Evolutionary conservation across 2,888 invertebrate species (phyloP).

Genomic region (Osedax fenrisi): DNA sequence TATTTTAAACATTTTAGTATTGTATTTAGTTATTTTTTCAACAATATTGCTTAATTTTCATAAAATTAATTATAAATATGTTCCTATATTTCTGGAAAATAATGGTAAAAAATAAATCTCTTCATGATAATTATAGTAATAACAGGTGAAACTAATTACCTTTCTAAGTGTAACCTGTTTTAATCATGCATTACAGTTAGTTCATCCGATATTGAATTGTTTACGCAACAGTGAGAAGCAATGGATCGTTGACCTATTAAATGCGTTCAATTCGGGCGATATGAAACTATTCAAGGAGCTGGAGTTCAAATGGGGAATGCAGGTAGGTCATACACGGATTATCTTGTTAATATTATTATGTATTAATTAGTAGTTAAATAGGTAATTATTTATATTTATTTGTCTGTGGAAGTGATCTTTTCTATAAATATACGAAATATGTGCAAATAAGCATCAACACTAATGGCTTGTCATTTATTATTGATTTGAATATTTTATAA

Average conservation of each 20-base stretch:
- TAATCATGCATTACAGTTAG: constrained; percentile 58
- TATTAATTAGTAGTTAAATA: too few species aligned
- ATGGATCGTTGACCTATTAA: constrained; percentile 69
- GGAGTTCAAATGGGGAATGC: constrained; percentile 64
- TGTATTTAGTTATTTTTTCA: neutral
- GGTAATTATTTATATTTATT: too few species aligned
- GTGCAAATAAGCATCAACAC: too few species aligned
- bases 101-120: too few species aligned
- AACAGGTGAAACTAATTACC: too few species aligned
- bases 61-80: neutral
- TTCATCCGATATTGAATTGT: constrained; percentile 80
- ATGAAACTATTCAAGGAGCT: constrained; percentile 57
- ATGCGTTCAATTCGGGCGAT: constrained; percentile 51
- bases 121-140: too few species aligned
- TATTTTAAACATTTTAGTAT: neutral
- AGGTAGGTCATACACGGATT: constrained; percentile 56
- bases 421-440: too few species aligned
- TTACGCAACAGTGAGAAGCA: constrained; percentile 66
- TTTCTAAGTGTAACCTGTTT: too few species aligned
- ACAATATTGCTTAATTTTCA: neutral
- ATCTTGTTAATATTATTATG: neutral
- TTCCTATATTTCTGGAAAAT: too few species aligned
- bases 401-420: too few species aligned
- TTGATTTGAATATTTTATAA: too few species aligned
- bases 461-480: too few species aligned